phyloP scores from a whole-genome alignment of 2,888 invertebrate species.

The Epistrophella euchroma region DNA sequence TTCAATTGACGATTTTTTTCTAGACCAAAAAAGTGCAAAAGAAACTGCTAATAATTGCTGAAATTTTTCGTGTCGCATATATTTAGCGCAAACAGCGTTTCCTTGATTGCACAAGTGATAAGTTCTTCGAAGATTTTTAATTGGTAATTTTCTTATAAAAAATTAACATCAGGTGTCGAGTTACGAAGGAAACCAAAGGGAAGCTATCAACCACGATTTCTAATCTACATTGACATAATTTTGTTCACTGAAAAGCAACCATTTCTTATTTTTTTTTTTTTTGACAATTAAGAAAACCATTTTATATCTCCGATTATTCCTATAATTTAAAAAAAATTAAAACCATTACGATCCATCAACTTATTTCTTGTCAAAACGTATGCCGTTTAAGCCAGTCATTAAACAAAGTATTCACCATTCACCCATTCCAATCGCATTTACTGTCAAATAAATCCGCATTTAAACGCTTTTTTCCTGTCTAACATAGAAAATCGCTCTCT shows the following conservation, averaged over 20 bases:
- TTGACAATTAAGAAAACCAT: background rate
- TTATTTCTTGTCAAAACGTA: conserved; percentile 58
- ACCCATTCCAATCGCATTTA: conserved; percentile 55
- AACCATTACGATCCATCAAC: conserved; percentile 41
- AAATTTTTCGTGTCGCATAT: too few species aligned
- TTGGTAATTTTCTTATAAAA: too few species aligned
- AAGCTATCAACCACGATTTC: too few species aligned
- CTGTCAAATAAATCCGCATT: conserved; percentile 66
- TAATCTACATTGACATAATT: background rate
- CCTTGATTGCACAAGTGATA: too few species aligned
- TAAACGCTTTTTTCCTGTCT: conserved; percentile 60
- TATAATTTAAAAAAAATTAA: background rate
- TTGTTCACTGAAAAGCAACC: background rate
- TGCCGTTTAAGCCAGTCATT: conserved; percentile 44
- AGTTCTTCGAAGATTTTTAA: too few species aligned
- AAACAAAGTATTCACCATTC: conserved; percentile 27
- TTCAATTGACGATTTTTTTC: too few species aligned
- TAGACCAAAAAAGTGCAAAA: too few species aligned
- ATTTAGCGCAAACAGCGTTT: too few species aligned
- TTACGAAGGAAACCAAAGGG: too few species aligned
- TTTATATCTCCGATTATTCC: background rate
- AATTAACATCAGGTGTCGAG: too few species aligned
- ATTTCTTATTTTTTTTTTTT: background rate
- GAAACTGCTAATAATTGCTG: too few species aligned
- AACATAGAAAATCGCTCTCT: conserved; percentile 47